These are phyloP conservation scores for Sarcophaga caerulescens DNA, from an alignment of 2,888 invertebrate species.

Conservation along the genomic window DNA sequence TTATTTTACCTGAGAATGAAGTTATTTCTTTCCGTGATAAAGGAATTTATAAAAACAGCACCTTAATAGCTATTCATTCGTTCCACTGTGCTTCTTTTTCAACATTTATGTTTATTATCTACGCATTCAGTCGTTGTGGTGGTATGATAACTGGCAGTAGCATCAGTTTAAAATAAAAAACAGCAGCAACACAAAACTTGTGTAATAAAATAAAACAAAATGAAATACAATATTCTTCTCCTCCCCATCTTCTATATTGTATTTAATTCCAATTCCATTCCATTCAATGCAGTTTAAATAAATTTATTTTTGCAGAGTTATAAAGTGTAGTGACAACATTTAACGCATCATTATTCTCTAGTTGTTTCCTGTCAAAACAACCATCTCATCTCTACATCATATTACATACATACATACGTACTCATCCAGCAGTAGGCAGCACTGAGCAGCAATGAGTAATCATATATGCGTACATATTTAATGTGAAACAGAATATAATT, in stretches of 20 bases:
- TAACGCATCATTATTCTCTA: conserved; percentile 39
- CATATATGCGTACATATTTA: background rate
- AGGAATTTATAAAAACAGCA: no score
- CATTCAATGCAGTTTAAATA: conserved; percentile 6
- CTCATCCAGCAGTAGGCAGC: background rate
- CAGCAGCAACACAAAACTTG: background rate
- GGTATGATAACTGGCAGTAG: no score
- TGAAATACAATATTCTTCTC: background rate
- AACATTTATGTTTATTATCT: no score
- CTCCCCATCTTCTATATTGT: no score
- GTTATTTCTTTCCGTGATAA: no score
- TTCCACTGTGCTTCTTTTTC: no score
- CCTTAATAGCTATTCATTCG: no score
- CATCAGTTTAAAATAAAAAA: background rate
- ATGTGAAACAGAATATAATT: background rate
- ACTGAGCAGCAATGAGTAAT: no score
- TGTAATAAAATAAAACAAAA: background rate
- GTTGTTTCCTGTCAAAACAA: conserved; percentile 23
- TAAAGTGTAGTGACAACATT: conserved; percentile 28
- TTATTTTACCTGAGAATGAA: no score
- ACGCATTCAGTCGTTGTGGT: no score
- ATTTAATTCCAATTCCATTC: no score
- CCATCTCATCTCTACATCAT: background rate
- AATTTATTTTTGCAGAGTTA: conserved; percentile 15
- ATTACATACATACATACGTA: no score